A percentile compares a stretch with the other conserved stretches of the same genome.
Conservation (phyloP, 1,140 invertebrate genomes). For the Pseudomyrmex cubaensis region DNA sequence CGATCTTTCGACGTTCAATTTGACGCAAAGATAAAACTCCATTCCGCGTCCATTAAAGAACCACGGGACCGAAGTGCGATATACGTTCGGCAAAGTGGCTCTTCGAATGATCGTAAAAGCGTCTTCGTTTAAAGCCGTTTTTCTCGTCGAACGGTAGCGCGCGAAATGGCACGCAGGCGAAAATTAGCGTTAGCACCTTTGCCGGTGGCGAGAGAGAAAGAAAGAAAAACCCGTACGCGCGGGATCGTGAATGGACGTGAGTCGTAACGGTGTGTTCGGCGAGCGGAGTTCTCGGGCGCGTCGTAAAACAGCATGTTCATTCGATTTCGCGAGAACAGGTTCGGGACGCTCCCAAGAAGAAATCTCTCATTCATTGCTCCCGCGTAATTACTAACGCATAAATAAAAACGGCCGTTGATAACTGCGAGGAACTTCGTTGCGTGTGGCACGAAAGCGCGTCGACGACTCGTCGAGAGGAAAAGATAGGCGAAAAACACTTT, state of each 20-base stretch:
- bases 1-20: neutral
- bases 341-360: neutral
- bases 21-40: neutral
- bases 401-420: too few species aligned
- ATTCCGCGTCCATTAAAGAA: conserved; percentile 11
- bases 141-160: conserved; percentile 37
- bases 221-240: neutral
- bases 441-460: too few species aligned
- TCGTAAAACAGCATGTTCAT: conserved; percentile 62
- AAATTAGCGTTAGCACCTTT: conserved; percentile 48
- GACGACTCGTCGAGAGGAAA: too few species aligned
- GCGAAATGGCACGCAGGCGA: conserved; percentile 18
- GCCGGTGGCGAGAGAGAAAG: neutral
- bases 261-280: conserved; percentile 20
- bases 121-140: conserved; percentile 7
- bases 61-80: neutral
- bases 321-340: conserved; percentile 61
- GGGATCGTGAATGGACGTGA: neutral
- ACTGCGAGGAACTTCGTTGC: too few species aligned
- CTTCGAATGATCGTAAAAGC: conserved; percentile 16
- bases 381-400: too few species aligned
- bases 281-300: conserved; percentile 9
- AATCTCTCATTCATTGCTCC: too few species aligned
- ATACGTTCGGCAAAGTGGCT: neutral
- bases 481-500: too few species aligned